These are phyloP conservation scores for Herpetotheres cachinnans DNA, from an alignment of 2,113 vertebrate species.

Conservation along the genomic window DNA sequence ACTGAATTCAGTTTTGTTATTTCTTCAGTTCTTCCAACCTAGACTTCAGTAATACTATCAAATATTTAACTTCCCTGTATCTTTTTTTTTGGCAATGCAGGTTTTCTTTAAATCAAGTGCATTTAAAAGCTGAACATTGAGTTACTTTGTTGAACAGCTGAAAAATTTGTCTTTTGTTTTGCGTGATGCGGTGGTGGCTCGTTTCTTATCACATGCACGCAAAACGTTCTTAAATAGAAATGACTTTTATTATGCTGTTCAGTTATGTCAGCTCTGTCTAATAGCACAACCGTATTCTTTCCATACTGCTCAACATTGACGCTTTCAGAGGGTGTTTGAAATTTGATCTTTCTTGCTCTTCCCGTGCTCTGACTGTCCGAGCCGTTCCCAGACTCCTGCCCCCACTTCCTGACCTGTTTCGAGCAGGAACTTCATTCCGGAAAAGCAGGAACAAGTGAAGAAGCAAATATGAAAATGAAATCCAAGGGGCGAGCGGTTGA, in stretches of 20 bases:
- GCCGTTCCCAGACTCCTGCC: neutral
- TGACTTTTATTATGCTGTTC: neutral
- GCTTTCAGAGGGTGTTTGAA: neutral
- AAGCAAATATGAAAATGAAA: neutral
- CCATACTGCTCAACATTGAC: neutral
- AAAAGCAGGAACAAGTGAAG: neutral
- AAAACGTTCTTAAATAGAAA: neutral
- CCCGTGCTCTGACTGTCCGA: neutral
- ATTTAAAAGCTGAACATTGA: neutral
- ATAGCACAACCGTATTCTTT: neutral
- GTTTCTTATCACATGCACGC: neutral
- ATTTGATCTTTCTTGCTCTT: slow-evolving; percentile 3
- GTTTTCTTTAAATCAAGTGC: neutral
- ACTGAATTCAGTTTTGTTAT: neutral
- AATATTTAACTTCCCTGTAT: neutral
- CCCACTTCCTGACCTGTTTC: neutral
- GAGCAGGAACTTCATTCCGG: neutral
- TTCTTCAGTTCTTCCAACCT: neutral
- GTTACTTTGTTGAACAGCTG: neutral
- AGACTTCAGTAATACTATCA: neutral
- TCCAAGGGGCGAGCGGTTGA: neutral
- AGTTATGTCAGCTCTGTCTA: neutral
- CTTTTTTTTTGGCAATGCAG: neutral
- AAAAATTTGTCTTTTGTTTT: neutral
- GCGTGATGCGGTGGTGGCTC: neutral